Percentiles rank a stretch among this genome's conserved stretches.
Evolutionary conservation across 2,888 invertebrate genomes (phyloP).

Genomic region (Xestoiulus laeticollis): DNA sequence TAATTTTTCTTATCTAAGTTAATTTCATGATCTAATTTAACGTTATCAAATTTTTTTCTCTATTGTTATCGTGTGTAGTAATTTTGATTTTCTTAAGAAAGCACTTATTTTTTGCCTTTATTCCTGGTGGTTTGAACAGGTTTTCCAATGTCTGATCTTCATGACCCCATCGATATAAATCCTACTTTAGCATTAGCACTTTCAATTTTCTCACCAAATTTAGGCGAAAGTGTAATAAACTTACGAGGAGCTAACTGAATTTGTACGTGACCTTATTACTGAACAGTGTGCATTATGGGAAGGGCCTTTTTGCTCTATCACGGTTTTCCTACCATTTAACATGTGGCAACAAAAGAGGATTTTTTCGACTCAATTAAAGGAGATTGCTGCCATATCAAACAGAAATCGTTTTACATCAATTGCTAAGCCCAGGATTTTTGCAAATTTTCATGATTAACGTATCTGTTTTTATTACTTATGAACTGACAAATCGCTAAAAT

Average conservation of each 20-base stretch:
- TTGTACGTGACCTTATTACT: constrained; percentile 22
- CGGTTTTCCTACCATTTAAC: background rate
- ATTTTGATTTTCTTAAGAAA: constrained; percentile 1
- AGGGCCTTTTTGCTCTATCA: background rate
- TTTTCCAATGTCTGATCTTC: background rate
- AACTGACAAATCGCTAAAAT: no score
- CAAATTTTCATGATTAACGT: background rate
- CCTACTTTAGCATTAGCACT: background rate
- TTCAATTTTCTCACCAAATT: constrained; percentile 29
- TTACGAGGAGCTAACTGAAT: background rate
- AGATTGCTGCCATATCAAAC: background rate
- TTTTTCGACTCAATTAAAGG: background rate
- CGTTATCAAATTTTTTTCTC: background rate
- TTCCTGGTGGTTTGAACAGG: background rate
- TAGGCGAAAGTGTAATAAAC: constrained; percentile 23
- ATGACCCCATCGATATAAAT: constrained; percentile 8
- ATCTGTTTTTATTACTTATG: background rate
- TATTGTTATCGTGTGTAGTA: background rate
- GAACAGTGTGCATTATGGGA: background rate
- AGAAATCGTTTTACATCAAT: background rate
- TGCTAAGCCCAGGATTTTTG: background rate
- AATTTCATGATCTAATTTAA: background rate
- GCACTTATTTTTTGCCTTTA: background rate
- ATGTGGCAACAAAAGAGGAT: background rate
- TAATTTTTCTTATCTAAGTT: background rate